phyloP scores from a whole-genome alignment of 1,140 invertebrate species.

The Hyles vespertilio region DNA sequence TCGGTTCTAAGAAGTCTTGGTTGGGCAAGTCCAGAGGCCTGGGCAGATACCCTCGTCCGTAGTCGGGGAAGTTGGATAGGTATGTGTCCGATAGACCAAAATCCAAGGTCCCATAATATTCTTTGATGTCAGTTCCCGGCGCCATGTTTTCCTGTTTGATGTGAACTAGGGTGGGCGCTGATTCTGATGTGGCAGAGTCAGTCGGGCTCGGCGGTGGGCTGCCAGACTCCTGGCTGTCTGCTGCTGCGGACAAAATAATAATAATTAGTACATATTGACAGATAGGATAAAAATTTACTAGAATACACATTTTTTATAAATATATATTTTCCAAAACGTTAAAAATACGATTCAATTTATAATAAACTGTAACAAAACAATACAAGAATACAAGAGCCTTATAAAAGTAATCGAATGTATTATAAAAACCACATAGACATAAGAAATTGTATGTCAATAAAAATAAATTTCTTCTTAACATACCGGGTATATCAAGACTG shows the following conservation, averaged over 20 bases:
- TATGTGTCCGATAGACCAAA: slow-evolving; percentile 58
- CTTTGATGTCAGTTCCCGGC: slow-evolving; percentile 59
- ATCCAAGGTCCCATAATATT: slow-evolving; percentile 57
- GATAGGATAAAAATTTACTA: too few species aligned
- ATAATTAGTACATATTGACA: too few species aligned
- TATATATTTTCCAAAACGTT: too few species aligned
- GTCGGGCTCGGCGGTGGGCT: slow-evolving; percentile 61
- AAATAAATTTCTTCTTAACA: too few species aligned
- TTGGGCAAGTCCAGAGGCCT: slow-evolving; percentile 47
- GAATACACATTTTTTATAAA: too few species aligned
- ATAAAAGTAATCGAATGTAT: too few species aligned
- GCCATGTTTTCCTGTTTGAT: slow-evolving; percentile 69
- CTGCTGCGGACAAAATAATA: slow-evolving; percentile 49
- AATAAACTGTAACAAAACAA: too few species aligned
- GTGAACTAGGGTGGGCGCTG: slow-evolving; percentile 65
- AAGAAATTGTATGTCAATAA: too few species aligned
- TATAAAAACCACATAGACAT: too few species aligned
- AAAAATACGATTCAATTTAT: too few species aligned
- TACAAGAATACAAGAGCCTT: too few species aligned
- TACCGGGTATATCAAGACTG: too few species aligned
- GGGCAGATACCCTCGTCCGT: slow-evolving; percentile 40
- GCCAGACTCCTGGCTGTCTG: slow-evolving; percentile 67
- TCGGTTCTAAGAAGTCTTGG: slow-evolving; percentile 46
- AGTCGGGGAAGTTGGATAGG: slow-evolving; percentile 49
- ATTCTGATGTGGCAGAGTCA: slow-evolving; percentile 59